These are phyloP conservation scores for Heliopora coerulea DNA, from an alignment of 92 coral and sea anemone species.

Conservation along the genomic window DNA sequence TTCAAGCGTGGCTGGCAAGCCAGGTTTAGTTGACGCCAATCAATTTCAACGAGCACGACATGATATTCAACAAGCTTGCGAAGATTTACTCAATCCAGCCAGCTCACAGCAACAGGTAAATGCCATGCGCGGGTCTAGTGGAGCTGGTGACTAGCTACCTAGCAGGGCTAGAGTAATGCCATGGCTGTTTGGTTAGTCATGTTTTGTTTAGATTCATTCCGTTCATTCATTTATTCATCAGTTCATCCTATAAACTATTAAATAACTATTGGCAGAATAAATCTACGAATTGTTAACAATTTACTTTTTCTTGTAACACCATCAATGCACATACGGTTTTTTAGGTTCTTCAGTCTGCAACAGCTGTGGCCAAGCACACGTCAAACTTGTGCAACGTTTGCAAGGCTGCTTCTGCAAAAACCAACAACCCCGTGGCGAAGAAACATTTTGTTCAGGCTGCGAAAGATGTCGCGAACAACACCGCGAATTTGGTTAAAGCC, in stretches of 20 bases:
- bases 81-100: slow-evolving; percentile 77
- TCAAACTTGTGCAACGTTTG: slow-evolving; percentile 98
- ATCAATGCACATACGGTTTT: too few relatives aligned
- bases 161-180: too few relatives aligned
- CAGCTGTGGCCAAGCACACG: slow-evolving; percentile 96
- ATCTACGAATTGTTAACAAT: too few relatives aligned
- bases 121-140: too few relatives aligned
- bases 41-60: slow-evolving; percentile 90
- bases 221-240: too few relatives aligned
- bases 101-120: slow-evolving; percentile 87
- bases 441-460: slow-evolving; percentile 98
- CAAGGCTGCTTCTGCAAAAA: slow-evolving; percentile 95
- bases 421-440: slow-evolving; percentile 89
- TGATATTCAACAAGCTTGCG: slow-evolving; percentile 87
- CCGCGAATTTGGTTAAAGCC: slow-evolving; percentile 86
- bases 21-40: slow-evolving; percentile 90
- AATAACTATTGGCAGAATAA: too few relatives aligned
- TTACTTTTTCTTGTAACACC: too few relatives aligned
- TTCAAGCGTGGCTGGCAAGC: slow-evolving; percentile 92
- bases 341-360: slow-evolving; percentile 90
- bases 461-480: slow-evolving; percentile 97
- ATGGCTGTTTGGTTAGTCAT: too few relatives aligned
- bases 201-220: too few relatives aligned
- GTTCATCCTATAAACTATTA: too few relatives aligned
- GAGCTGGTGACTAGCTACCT: too few relatives aligned